Evolutionary conservation across 2,797 vertebrate species (phyloP).

Genomic region (Pseudochaenichthys georgianus): DNA sequence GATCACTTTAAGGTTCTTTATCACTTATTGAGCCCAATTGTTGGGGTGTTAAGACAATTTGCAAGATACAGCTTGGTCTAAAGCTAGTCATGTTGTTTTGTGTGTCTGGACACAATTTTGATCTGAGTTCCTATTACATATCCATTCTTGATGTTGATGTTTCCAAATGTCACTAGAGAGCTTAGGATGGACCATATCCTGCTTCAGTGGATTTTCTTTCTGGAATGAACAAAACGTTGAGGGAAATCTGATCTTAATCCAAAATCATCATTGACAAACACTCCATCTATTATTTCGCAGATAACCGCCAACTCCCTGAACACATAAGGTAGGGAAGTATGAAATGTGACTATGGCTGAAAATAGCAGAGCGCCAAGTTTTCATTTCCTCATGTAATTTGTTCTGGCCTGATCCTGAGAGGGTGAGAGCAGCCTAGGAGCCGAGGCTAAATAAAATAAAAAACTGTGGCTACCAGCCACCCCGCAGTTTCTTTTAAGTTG

Average conservation of each 20-base stretch:
- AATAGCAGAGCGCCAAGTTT: constrained; percentile 68
- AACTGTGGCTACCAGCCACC: constrained; percentile 29
- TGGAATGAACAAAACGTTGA: constrained; percentile 21
- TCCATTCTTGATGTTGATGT: background rate
- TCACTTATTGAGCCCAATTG: too few relatives aligned
- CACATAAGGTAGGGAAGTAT: constrained; percentile 48
- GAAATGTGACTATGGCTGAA: constrained; percentile 67
- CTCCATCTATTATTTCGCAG: constrained; percentile 15
- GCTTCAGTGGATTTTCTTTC: constrained; percentile 26
- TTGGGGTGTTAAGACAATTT: too few relatives aligned
- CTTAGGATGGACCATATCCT: constrained; percentile 9
- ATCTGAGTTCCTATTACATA: background rate
- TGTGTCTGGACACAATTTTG: too few relatives aligned
- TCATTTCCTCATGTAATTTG: constrained; percentile 79
- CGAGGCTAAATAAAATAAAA: constrained; percentile 61
- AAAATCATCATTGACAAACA: constrained; percentile 13
- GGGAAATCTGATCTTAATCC: constrained; percentile 24
- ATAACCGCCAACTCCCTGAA: constrained; percentile 30
- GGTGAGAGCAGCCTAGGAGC: constrained; percentile 53
- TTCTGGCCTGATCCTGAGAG: constrained; percentile 63
- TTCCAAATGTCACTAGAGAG: constrained; percentile 2
- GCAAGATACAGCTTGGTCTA: too few relatives aligned
- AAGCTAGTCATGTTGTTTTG: too few relatives aligned
- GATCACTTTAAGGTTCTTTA: too few relatives aligned
- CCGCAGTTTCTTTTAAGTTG: constrained; percentile 41